Evolutionary conservation across 2,888 invertebrate species (phyloP), one percentile per base, ranked within the genome.

Genomic region (Drosophila pseudotakahashii): DNA sequence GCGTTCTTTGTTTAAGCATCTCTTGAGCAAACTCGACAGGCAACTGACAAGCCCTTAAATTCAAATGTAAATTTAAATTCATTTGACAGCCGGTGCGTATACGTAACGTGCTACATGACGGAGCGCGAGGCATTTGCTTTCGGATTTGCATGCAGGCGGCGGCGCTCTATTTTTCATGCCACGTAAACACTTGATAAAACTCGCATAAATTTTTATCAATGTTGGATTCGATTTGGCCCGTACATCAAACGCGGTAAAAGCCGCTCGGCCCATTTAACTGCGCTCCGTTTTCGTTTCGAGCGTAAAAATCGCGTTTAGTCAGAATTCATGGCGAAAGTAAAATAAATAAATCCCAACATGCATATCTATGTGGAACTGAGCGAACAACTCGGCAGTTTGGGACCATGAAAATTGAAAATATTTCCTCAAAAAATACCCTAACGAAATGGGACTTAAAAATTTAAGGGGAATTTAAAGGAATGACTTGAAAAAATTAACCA

Each of bases 131-230:
- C 10, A 32, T 79, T 78, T 66, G 80, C 71, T 42, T 2, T 26
- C 9, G 32, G 71, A 73, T 61, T 79, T 81, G 54, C 71, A 77
- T 47, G 42, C 41, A 19, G 13, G 14, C 13, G 13, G 14, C 13
- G 9, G n/a, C 30, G 34, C 42, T 50, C 44, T 72, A 48, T 55
- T 71, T 54, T 79, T 75, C 72, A 75, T 84, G 80, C 80, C 69
- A 73, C 79, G 84, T 79, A 87, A 84, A 87, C 85, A 87, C 82
- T 87, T 81, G 87, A 81, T 87, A 84, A 84, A 84, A 84, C 73
- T 87, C 77, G 75, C 80, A 84, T 84, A 84, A 81, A 84, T 87
- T 81, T 81, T 77, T 78, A 84, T 84, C 62, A 73, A 75, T 75
- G 51, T 41, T 63, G 44, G 73, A 78, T 79, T 81, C 79, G 73